Conservation (phyloP, 2,113 vertebrate species). For the Recurvirostra avosetta region DNA sequence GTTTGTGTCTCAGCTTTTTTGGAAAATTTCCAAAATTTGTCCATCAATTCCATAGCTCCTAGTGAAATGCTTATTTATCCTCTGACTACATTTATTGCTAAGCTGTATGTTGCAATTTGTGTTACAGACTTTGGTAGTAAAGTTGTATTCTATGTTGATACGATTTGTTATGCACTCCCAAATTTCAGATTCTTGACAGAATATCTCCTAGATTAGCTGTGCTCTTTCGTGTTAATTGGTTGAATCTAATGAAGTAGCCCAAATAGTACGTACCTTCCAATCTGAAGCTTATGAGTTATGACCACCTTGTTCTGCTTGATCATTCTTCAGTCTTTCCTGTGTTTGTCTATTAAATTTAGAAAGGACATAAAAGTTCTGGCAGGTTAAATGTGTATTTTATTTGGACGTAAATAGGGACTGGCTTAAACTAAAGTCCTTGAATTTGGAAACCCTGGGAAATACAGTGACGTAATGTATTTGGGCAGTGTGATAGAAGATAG, state of each 20-base stretch:
- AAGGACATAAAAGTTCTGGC: background rate
- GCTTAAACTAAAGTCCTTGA: background rate
- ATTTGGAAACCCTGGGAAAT: background rate
- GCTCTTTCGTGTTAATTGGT: background rate
- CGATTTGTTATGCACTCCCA: background rate
- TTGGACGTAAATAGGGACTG: background rate
- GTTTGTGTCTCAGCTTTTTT: background rate
- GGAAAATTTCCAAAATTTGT: background rate
- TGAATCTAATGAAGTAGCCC: background rate
- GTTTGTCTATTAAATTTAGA: background rate
- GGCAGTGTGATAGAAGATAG: background rate
- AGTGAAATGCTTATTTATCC: background rate
- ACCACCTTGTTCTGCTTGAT: background rate
- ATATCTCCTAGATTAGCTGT: background rate
- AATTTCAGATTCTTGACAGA: background rate
- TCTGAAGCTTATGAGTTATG: background rate
- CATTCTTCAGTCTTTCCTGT: background rate
- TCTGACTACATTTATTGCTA: background rate
- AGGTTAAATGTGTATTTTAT: background rate
- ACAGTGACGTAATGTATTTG: background rate
- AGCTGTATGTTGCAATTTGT: background rate
- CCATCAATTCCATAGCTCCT: background rate
- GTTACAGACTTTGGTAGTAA: background rate
- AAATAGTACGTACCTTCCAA: background rate
- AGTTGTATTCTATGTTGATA: background rate